phyloP scores from a whole-genome alignment of 2,888 invertebrate species.

The Sminthurides aquaticus region DNA sequence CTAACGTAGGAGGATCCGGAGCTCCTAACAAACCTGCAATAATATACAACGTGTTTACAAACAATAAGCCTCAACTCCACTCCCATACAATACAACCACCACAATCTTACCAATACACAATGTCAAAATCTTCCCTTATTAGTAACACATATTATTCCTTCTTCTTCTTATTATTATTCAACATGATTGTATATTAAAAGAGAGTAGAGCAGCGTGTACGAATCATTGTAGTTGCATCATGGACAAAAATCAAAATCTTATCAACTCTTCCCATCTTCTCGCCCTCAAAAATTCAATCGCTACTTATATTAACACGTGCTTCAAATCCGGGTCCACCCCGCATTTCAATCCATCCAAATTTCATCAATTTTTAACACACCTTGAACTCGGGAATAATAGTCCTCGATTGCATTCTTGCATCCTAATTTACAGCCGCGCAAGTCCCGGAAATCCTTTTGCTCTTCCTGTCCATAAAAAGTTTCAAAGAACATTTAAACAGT shows the following conservation, averaged over 20 bases:
- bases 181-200: too few species aligned
- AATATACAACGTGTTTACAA: background rate
- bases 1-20: slow-evolving; percentile 40
- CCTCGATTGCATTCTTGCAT: slow-evolving; percentile 38
- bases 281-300: too few species aligned
- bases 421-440: slow-evolving; percentile 39
- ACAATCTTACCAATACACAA: background rate
- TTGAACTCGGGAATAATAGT: slow-evolving; percentile 33
- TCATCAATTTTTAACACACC: too few species aligned
- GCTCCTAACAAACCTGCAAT: slow-evolving; percentile 33
- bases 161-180: background rate
- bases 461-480: slow-evolving; percentile 20
- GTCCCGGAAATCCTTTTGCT: slow-evolving; percentile 28
- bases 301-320: too few species aligned
- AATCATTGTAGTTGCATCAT: too few species aligned
- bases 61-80: slow-evolving; percentile 10
- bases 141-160: background rate
- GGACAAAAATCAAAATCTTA: too few species aligned
- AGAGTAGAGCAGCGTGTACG: too few species aligned
- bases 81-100: background rate
- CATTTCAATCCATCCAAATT: too few species aligned
- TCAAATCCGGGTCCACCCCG: too few species aligned
- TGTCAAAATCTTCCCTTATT: background rate
- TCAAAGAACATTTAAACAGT: background rate
- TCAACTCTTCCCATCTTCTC: too few species aligned